Evolutionary conservation across 2,113 vertebrate species (phyloP), one percentile per base, ranked within the genome.

Genomic region (Phaetusa simplex): DNA sequence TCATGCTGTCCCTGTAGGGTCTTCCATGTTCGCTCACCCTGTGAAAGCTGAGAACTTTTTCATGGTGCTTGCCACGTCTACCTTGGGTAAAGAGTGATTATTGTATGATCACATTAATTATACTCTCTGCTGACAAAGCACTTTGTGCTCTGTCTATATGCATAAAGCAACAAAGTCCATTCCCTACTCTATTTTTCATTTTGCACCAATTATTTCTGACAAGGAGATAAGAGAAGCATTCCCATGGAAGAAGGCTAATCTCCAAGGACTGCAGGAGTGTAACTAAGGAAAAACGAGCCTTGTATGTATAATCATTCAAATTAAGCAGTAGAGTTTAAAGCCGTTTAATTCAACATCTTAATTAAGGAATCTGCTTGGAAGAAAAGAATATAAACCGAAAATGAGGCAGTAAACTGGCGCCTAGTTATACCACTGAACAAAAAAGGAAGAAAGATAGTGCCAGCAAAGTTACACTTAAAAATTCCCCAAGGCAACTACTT

Each of bases 341-440:
- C 11, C 53, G 14, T 85, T 94, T 94, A 87, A 80, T 87, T 94
- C 77, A 94, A 72, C 77, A 72, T 85, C 61, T 87, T 94, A 91
- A 97, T 94, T 95, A 94, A 94, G 45, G 23, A 89, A 88, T 89
- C 43, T 82, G 32, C 70, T 87, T 82, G 62, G 38, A 95, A 91
- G 36, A 70, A 88, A 88, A 80, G 23, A 86, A 45, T 43, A 79
- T 70, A 91, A 94, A 90, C 45, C 26, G 32, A 95, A 94, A 87
- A 76, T 47, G 81, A 94, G 89, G 81, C 62, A 94, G 81, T 82
- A 89, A 95, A 95, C 49, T 70, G 53, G 40, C 53, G 87, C 2
- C 24, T 67, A 74, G 61, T 82, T 92, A 50, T 36, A 64, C 9
- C n/a, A 67, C 7, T 67, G 49, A 94, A 77, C 20, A 72, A 49